phyloP scores from a whole-genome alignment of 2,797 vertebrate genomes.

The Bufotes viridis region DNA sequence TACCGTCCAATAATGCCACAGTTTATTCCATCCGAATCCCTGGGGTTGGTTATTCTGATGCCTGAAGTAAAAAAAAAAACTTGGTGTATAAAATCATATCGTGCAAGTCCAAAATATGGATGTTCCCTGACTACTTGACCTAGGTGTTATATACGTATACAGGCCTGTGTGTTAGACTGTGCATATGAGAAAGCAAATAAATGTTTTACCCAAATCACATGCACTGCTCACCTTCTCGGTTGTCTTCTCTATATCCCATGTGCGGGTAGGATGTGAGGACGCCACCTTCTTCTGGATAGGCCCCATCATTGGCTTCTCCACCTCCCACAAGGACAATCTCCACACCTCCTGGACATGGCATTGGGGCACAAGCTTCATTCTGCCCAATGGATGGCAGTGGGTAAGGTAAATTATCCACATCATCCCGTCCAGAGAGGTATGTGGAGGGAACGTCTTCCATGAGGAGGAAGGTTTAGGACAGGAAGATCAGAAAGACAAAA shows the following conservation, averaged over 20 bases:
- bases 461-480: slow-evolving; percentile 3
- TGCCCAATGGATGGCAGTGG: slow-evolving; percentile 31
- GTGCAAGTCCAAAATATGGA: background rate
- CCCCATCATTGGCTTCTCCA: slow-evolving; percentile 26
- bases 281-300: slow-evolving; percentile 29
- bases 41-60: slow-evolving; percentile 26
- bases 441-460: slow-evolving; percentile 50
- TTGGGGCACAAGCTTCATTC: slow-evolving; percentile 44
- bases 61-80: slow-evolving; percentile 18
- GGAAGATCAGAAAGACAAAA: background rate
- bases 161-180: background rate
- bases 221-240: slow-evolving; percentile 33
- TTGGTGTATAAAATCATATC: background rate
- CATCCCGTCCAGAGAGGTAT: slow-evolving; percentile 35
- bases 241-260: slow-evolving; percentile 42
- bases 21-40: slow-evolving; percentile 38
- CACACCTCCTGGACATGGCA: slow-evolving; percentile 43
- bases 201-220: background rate
- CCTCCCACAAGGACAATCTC: slow-evolving; percentile 49
- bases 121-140: background rate
- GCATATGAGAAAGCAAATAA: background rate
- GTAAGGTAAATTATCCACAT: slow-evolving; percentile 43
- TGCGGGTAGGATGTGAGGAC: slow-evolving; percentile 38
- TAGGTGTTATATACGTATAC: background rate
- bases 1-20: slow-evolving; percentile 52